phyloP scores from a whole-genome alignment of 2,888 invertebrate genomes.

The Autographa gamma region DNA sequence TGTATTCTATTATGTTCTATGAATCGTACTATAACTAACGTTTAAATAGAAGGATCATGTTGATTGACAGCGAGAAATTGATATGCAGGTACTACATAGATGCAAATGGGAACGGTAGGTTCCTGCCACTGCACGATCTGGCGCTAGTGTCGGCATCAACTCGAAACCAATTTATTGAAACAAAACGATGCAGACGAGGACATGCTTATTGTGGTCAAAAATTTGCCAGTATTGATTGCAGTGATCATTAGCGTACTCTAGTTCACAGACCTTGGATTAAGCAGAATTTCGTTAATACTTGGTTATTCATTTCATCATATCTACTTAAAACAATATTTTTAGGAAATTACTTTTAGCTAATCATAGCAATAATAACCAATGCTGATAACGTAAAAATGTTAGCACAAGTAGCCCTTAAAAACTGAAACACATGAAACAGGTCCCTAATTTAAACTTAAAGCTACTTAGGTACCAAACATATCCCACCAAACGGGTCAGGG shows the following conservation, averaged over 20 bases:
- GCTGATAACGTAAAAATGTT: neutral
- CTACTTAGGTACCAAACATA: neutral
- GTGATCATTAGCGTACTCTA: too few species aligned
- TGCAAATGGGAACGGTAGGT: neutral
- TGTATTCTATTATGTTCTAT: neutral
- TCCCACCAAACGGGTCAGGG: conserved; percentile 7
- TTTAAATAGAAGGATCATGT: neutral
- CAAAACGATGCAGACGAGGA: neutral
- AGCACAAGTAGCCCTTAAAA: conserved; percentile 14
- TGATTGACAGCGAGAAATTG: neutral
- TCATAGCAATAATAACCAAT: neutral
- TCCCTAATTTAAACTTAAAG: conserved; percentile 2
- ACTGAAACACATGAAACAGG: neutral
- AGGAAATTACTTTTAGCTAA: too few species aligned
- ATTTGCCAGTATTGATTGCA: too few species aligned
- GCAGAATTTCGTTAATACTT: too few species aligned
- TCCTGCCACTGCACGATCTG: neutral
- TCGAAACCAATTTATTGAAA: neutral
- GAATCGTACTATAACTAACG: neutral
- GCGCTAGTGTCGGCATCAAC: neutral
- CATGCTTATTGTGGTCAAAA: too few species aligned
- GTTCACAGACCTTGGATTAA: too few species aligned
- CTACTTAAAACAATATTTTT: too few species aligned
- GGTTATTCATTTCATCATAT: too few species aligned
- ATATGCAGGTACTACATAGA: neutral